Evolutionary conservation across 2,888 invertebrate species (phyloP), one percentile per base, ranked within the genome.

Genomic region (Tinea trinotella): DNA sequence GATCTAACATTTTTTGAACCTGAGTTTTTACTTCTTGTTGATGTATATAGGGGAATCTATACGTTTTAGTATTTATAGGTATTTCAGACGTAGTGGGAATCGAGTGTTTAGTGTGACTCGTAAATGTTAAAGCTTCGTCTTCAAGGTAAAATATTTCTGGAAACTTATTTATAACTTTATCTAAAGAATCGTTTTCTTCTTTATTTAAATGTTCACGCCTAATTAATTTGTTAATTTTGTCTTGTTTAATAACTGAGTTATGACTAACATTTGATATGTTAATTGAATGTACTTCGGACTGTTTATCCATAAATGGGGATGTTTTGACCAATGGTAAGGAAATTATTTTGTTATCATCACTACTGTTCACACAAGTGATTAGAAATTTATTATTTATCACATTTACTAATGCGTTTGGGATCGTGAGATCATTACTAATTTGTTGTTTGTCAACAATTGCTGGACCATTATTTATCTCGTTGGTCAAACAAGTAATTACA

Each of bases 391-490:
- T 57, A 36, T 62, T 20, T 50, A 57, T 54, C 12, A 62, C 53
- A 17, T 55, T 55, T 7, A 62, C 60, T 52, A 63, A 13, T 5
- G 63, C 60, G 49, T 58, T 58, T 12, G 64, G 64, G 30, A 62
- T 61, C n/a, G 54, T 56, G 9, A 64, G 18, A 57, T 57, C n/a
- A n/a, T n/a, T n/a, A n/a, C n/a, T n/a, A n/a, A n/a, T n/a, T n/a
- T n/a, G n/a, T n/a, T n/a, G n/a, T n/a, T n/a, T n/a, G n/a, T 62
- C 57, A 1, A 64, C 52, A 7, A 64, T 54, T 18, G 61, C 62
- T 17, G 53, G 48, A 10, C 62, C 61, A 18, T 58, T 40, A 18
- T 20, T 7, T 12, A 63, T 56, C 7, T 49, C 34, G 9, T 58
- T 20, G n/a, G 57, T 60, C 18, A 4, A 55, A 30, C 64, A 62